phyloP scores from a whole-genome alignment of 1,140 invertebrate genomes.

The Rhynchophorus ferrugineus region DNA sequence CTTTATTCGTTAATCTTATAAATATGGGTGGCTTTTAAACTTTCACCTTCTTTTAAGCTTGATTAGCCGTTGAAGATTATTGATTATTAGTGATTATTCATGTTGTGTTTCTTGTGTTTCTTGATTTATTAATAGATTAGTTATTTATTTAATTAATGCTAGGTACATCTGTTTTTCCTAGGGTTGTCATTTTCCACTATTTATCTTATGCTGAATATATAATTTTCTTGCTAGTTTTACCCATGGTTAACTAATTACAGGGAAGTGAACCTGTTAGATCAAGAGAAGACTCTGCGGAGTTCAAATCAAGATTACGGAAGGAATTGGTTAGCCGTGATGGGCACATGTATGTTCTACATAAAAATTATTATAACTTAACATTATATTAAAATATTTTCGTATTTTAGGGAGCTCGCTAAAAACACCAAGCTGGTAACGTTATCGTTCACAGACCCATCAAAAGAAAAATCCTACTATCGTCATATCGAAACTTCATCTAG shows the following conservation, averaged over 20 bases:
- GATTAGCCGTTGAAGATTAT: too few relatives aligned
- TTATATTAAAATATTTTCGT: constrained; percentile 1
- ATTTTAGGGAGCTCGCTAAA: constrained; percentile 54
- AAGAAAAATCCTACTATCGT: constrained; percentile 57
- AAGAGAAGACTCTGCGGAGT: constrained; percentile 60
- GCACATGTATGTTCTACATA: constrained; percentile 52
- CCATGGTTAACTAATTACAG: too few relatives aligned
- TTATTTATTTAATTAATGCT: background rate
- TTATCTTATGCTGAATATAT: too few relatives aligned
- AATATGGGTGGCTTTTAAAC: too few relatives aligned
- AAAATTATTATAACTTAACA: constrained; percentile 8
- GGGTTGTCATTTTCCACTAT: too few relatives aligned
- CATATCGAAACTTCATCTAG: constrained; percentile 59
- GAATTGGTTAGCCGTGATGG: constrained; percentile 77
- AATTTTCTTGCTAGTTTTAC: too few relatives aligned
- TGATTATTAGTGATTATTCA: too few relatives aligned
- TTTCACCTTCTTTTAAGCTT: too few relatives aligned
- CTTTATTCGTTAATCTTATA: too few relatives aligned
- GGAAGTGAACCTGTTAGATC: constrained; percentile 31
- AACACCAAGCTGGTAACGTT: constrained; percentile 59
- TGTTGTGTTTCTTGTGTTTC: background rate
- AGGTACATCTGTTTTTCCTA: too few relatives aligned
- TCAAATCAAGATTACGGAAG: constrained; percentile 65
- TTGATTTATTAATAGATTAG: background rate
- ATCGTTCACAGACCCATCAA: constrained; percentile 54